Evolutionary conservation across 2,888 invertebrate species (phyloP).

Genomic region (Melangyna quadrimaculata): DNA sequence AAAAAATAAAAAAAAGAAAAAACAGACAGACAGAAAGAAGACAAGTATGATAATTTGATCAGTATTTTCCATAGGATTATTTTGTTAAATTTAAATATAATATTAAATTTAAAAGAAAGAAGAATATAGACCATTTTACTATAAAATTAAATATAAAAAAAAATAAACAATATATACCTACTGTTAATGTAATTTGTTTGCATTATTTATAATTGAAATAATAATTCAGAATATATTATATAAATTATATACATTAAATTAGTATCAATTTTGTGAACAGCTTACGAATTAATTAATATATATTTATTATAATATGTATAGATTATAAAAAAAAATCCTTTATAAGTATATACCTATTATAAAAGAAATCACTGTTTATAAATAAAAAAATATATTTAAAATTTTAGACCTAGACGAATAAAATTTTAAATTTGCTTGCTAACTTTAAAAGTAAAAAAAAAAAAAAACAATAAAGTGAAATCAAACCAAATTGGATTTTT

Average conservation of each 20-base stretch:
- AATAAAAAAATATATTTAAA: constrained; percentile 55
- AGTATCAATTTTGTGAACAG: constrained; percentile 65
- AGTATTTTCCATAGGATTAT: constrained; percentile 40
- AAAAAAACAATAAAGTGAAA: constrained; percentile 63
- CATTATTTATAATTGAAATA: constrained; percentile 48
- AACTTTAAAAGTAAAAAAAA: constrained; percentile 34
- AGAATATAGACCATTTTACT: constrained; percentile 59
- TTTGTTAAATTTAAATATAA: constrained; percentile 12
- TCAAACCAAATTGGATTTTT: constrained; percentile 58
- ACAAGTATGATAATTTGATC: constrained; percentile 21
- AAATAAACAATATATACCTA: constrained; percentile 24
- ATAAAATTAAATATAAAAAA: constrained; percentile 13
- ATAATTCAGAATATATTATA: constrained; percentile 42
- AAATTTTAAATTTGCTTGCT: constrained; percentile 67
- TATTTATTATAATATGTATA: constrained; percentile 67
- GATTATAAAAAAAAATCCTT: constrained; percentile 50
- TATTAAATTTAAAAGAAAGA: constrained; percentile 26
- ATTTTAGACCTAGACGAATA: constrained; percentile 62
- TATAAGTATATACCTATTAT: constrained; percentile 53
- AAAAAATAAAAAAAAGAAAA: neutral
- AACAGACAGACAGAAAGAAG: neutral
- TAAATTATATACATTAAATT: constrained; percentile 56
- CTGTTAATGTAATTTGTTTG: constrained; percentile 67
- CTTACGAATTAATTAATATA: constrained; percentile 67
- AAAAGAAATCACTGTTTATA: constrained; percentile 55